Evolutionary conservation across 2,113 vertebrate genomes (phyloP).

Genomic region (Circaetus gallicus): DNA sequence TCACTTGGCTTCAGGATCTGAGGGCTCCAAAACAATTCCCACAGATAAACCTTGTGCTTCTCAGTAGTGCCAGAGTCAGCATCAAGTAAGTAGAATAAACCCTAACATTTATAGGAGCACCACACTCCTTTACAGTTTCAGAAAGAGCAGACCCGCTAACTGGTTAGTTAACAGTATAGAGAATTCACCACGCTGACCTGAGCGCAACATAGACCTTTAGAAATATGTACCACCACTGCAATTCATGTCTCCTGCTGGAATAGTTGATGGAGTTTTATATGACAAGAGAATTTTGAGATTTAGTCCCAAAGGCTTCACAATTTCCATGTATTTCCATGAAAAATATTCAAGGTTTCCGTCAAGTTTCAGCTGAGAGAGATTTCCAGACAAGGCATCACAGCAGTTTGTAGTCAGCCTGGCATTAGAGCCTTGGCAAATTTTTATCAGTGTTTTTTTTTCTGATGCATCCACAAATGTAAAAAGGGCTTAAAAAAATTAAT

Average conservation of each 20-base stretch:
- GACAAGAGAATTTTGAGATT: background rate
- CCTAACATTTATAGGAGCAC: background rate
- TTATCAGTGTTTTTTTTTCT: background rate
- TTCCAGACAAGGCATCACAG: background rate
- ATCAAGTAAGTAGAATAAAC: rapidly evolving
- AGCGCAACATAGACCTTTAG: background rate
- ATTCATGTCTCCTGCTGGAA: constrained; percentile 26
- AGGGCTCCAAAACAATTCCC: background rate
- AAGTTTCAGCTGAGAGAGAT: background rate
- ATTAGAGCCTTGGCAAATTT: background rate
- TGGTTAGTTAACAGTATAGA: background rate
- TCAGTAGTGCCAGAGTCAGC: background rate
- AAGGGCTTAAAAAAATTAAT: background rate
- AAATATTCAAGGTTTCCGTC: background rate
- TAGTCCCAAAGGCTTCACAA: background rate
- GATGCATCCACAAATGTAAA: background rate
- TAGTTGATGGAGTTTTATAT: background rate
- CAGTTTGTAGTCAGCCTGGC: background rate
- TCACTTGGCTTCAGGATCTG: background rate
- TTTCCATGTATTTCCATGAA: background rate
- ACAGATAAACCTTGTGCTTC: background rate
- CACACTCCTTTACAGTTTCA: background rate
- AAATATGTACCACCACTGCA: background rate
- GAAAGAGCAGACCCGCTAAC: background rate
- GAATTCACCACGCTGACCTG: background rate